Base-by-base conservation (phyloP, 2,113 vertebrate species). In the Gambusia affinis region DNA sequence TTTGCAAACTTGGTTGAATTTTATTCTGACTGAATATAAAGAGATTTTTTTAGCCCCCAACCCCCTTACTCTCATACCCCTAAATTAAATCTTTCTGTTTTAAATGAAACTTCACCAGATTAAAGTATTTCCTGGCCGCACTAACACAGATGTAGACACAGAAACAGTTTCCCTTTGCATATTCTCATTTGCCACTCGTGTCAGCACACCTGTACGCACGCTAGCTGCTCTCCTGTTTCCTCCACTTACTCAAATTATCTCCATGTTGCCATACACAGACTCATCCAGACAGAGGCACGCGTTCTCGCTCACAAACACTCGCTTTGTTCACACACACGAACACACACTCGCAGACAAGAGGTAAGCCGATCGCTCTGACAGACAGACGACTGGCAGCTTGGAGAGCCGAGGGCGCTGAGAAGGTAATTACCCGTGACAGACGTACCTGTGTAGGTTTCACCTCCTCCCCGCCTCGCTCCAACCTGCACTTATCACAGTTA, bases 381-480 rank as follows among this genome's bases (percentile, higher is more conserved):
- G 90, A 85, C 90, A 87, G 83, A 76, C 81, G 78, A 83, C 87
- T 90, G 86, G 87, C 89, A 87, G 84, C 76, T 89, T 77, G 66
- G 73, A 78, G 87, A 72, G 87, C 82, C 68, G 72, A 72, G 75
- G 80, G 87, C 80, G 71, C 86, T 85, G 90, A 87, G 87, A 85
- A 91, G 91, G 90, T 93, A 92, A 93, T 92, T 92, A 91, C 83
- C 91, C 87, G 71, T 91, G 91, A 93, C 91, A 91, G 83, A 87
- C 80, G 87, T 93, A 92, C 92, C 92, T 93, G 92, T 91, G 88
- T 91, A 89, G 78, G 82, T 90, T 89, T 89, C 85, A 85, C 88
- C 85, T 81, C 75, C 84, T 75, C 79, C 61, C 72, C 15, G 37
- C 70, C 79, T 78, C 88, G 17, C 70, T 83, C 80, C 75, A 88